Base-by-base conservation (phyloP, 2,113 vertebrate species). In the Pseudonaja textilis region DNA sequence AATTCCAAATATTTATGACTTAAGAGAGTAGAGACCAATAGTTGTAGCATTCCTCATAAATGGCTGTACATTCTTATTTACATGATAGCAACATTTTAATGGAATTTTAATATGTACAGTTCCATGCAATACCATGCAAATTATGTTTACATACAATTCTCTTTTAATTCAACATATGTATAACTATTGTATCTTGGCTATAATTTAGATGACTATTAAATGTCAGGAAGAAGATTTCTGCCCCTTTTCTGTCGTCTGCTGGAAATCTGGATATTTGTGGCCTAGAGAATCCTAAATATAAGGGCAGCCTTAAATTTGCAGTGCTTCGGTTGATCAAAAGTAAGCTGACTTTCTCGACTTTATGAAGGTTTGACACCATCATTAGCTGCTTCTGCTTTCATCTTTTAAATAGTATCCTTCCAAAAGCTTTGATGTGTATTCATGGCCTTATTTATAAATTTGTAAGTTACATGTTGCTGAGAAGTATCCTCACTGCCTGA, bases 381-480 rank as follows among this genome's bases (percentile, higher is more conserved):
- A 0, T 93, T 94, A 94, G 88, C 0, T 0, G 50, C 91, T 92
- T 94, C 55, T 85, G 91, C 91, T 56, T 92, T 92, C 92, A 89
- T 94, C 95, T 87, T 88, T 91, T 93, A 64, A 54, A 57, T 25
- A 74, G 92, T 0, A 1, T 81, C 61, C 29, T 92, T 91, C 52
- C 57, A 89, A 94, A 91, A 91, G 56, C 96, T 97, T 97, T 97
- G 96, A 96, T 96, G 96, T 95, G 81, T 90, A n/a, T 93, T 95
- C 86, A 91, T 93, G 91, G 85, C 88, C 93, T 96, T 96, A 91
- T 95, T 96, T 95, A 92, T 0, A 2, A 85, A 89, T 91, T 93
- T 93, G 11, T 90, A 93, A 92, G 55, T 95, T 10, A 0, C 57
- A 90, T 88, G 88, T 95, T 69, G 18, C 94, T 94, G 90, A 93